Base-by-base conservation (phyloP, 1,140 invertebrate species). In the Ptiloglossa arizonensis region DNA sequence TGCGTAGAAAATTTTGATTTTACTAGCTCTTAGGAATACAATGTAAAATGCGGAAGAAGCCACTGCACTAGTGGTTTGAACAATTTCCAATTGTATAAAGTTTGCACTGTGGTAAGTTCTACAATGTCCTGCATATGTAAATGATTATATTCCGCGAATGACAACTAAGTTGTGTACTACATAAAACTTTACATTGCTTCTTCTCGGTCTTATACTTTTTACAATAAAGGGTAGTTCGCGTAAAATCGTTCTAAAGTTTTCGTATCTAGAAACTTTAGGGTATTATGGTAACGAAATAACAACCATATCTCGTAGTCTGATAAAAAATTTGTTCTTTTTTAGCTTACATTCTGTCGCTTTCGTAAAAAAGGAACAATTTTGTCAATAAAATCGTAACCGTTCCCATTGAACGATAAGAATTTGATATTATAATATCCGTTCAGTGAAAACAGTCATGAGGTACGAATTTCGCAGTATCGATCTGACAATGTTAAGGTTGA, bases 131-230 rank as follows among this genome's bases (percentile, higher is more conserved):
- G 9, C 22, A 41, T 17, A 52, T 64, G 5, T 15, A 2, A 24
- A 41, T n/a, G 32, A 0, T 73, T 64, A 29, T 22, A 54, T 54
- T 15, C 6, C 24, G 32, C 11, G 38, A 59, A 60, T 35, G 27
- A 32, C n/a, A 60, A 73, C n/a, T 64, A 54, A 27, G 15, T 15
- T 5, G 9, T 59, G 29, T 44, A 32, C 1, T 24, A 44, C 56
- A 6, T 9, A 22, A n/a, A 70, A 44, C 5, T 50, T 67, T 48
- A 22, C 1, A 5, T 6, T 15, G 29, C n/a, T 38, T 35, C n/a
- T 71, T 71, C 38, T 35, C 29, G n/a, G 2, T 60, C 9, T n/a
- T 32, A 46, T n/a, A n/a, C 22, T 1, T 35, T 54, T 69, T 56
- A 19, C 35, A 15, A n/a, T 41, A 1, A 22, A 41, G 0, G 27